These are phyloP conservation scores for Chloromyia formosa DNA, from an alignment of 2,888 invertebrate species.

Conservation along the genomic window DNA sequence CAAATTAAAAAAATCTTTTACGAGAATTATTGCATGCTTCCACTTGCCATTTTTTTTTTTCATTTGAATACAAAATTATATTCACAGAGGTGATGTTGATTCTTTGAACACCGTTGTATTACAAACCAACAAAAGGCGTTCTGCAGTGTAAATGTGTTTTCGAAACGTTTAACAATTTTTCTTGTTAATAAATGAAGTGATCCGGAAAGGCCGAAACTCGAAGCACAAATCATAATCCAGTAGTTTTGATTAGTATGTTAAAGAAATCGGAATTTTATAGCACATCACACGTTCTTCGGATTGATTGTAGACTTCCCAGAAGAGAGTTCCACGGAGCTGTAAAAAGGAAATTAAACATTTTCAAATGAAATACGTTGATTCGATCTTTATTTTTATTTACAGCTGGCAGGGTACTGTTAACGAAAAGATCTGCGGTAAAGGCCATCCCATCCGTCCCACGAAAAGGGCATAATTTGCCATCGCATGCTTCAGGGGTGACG, in stretches of 20 bases:
- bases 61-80: too few relatives aligned
- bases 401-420: conserved; percentile 56
- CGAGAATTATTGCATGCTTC: too few relatives aligned
- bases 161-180: too few relatives aligned
- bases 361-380: conserved; percentile 16
- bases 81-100: too few relatives aligned
- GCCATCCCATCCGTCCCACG: conserved; percentile 56
- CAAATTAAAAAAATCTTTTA: too few relatives aligned
- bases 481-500: conserved; percentile 60
- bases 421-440: conserved; percentile 58
- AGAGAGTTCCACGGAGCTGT: conserved; percentile 62
- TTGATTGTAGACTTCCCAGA: conserved; percentile 59
- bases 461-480: conserved; percentile 57
- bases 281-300: conserved; percentile 57
- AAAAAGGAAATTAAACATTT: conserved; percentile 40
- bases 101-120: too few relatives aligned
- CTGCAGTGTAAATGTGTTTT: too few relatives aligned
- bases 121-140: too few relatives aligned
- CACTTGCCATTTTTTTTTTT: too few relatives aligned
- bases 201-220: too few relatives aligned
- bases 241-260: conserved; percentile 26
- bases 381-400: conserved; percentile 55
- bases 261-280: conserved; percentile 58
- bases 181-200: too few relatives aligned
- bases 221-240: not conserved